Evolutionary conservation across 2,797 vertebrate genomes (phyloP).

Genomic region (Etheostoma nigrum): DNA sequence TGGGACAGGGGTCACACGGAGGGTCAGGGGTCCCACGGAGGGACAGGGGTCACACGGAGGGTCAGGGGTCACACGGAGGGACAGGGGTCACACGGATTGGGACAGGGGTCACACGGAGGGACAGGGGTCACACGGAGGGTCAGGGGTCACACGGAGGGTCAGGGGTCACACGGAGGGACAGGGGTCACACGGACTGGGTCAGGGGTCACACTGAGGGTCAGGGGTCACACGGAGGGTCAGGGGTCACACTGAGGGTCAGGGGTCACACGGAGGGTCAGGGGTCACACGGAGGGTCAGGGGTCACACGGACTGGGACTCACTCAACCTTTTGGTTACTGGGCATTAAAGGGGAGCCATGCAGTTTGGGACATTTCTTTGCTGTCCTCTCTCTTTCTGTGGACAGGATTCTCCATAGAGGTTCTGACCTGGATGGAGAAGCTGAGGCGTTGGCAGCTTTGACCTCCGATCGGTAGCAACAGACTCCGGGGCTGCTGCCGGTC

Average conservation of each 20-base stretch:
- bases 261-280: no score
- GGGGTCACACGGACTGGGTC: no score
- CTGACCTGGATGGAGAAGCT: conserved; percentile 92
- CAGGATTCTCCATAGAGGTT: background rate
- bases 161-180: background rate
- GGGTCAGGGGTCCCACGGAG: no score
- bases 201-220: background rate
- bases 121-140: background rate
- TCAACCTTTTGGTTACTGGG: no score
- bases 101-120: background rate
- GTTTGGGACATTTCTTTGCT: no score
- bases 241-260: background rate
- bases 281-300: background rate
- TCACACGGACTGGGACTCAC: background rate
- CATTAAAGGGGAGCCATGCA: no score
- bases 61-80: background rate
- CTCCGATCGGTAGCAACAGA: conserved; percentile 70
- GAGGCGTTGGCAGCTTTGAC: conserved; percentile 82
- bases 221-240: background rate
- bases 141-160: background rate
- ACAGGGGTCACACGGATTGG: no score
- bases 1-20: background rate
- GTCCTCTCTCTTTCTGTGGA: no score
- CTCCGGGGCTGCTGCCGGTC: conserved; percentile 77
- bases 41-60: background rate